Percentiles rank a stretch among this genome's conserved stretches.
Conservation (phyloP, 1,140 invertebrate species). For the Elymnias hypermnestra region DNA sequence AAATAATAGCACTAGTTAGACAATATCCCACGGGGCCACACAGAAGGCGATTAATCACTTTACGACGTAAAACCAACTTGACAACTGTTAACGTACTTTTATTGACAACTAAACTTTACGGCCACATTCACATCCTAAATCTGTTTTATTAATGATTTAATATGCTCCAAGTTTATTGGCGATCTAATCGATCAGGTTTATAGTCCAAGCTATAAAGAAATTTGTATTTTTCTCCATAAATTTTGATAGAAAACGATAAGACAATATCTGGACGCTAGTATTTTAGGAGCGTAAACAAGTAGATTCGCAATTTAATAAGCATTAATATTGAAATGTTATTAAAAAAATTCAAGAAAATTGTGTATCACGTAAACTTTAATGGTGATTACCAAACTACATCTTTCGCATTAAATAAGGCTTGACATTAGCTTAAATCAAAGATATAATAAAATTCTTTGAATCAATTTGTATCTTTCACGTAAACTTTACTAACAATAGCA, state of each 20-base stretch:
- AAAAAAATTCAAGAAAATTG: too few species aligned
- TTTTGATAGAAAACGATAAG: too few species aligned
- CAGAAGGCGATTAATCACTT: slow-evolving; percentile 19
- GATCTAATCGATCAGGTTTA: slow-evolving; percentile 23
- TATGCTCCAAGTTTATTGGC: slow-evolving; percentile 7
- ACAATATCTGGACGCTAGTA: too few species aligned
- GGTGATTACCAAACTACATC: too few species aligned
- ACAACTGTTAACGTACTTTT: slow-evolving; percentile 29
- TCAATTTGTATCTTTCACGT: too few species aligned
- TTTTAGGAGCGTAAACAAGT: too few species aligned
- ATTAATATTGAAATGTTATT: too few species aligned
- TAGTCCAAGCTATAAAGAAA: slow-evolving; percentile 6
- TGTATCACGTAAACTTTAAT: slow-evolving; percentile 5
- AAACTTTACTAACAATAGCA: too few species aligned
- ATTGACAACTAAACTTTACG: slow-evolving; percentile 34
- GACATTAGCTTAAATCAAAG: too few species aligned
- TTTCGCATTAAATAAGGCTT: too few species aligned
- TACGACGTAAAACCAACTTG: slow-evolving; percentile 17
- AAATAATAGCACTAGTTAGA: not conserved
- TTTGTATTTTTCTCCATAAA: slow-evolving; percentile 6
- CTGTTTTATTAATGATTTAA: slow-evolving; percentile 34
- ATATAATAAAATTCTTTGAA: too few species aligned
- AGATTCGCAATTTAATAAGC: too few species aligned
- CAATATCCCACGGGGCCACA: slow-evolving; percentile 19
- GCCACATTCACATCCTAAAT: slow-evolving; percentile 16